Base-by-base conservation (phyloP, 2,888 invertebrate species). In the Neria commutata region DNA sequence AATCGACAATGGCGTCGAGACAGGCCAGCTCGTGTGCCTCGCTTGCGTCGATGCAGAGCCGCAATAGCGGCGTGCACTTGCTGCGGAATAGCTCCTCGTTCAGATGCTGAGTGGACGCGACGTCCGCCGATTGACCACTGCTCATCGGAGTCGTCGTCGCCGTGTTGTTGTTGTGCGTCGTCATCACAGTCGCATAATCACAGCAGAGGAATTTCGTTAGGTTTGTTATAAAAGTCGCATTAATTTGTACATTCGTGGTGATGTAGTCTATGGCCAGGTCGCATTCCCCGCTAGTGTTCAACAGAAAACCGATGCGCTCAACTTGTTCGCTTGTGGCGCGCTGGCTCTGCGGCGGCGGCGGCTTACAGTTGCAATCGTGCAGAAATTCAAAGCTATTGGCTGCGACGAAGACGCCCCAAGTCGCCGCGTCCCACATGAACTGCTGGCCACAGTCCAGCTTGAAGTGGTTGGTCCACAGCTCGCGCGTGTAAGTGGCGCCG, bases 241-340 rank as follows among this genome's bases (percentile, higher is more conserved):
- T 76, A 57, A 77, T 76, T 68, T 71, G 62, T 65, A 79, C 79
- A 71, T 79, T 80, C 16, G 80, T 80, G 56, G 70, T 77, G 8
- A 79, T 78, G 58, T 78, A 79, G 53, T 79, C 79, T 51, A 79
- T 78, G 54, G 79, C 79, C 65, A 77, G 70, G 62, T 79, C 74
- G 47, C 74, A 68, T 16, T 66, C 67, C 54, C 60, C 71, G 48
- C 68, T 67, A 52, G 68, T 56, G 8, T 66, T 69, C 52, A 79
- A 60, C 56, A 79, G 64, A 58, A 68, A 64, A 56, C 74, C 69
- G 29, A 79, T 77, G 8, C 79, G 73, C 34, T 74, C 69, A 61
- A 79, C 70, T 58, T 78, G 73, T 29, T 78, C 73, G 14, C 33
- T 37, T 59, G 54, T n/a, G n/a, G 50, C 51, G 19, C 14, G 2